phyloP scores from a whole-genome alignment of 2,888 invertebrate genomes.

The Neoaliturus tenellus region DNA sequence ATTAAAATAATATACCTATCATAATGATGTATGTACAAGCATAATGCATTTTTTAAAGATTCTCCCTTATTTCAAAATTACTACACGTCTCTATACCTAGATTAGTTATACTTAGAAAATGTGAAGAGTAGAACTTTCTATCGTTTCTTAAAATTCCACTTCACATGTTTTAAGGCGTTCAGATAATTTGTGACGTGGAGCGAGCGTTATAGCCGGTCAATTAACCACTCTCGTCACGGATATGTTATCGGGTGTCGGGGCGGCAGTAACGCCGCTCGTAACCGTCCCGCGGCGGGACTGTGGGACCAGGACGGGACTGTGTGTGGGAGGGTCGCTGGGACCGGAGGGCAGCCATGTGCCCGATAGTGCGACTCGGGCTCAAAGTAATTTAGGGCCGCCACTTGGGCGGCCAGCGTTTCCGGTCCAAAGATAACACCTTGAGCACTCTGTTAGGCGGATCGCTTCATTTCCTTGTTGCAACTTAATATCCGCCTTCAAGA shows the following conservation, averaged over 20 bases:
- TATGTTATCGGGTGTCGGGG: not conserved
- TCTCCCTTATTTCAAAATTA: no score
- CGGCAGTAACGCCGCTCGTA: not conserved
- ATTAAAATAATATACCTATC: no score
- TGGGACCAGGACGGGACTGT: conserved; percentile 1
- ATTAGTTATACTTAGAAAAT: no score
- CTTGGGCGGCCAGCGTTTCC: conserved; percentile 49
- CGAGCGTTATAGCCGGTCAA: not conserved
- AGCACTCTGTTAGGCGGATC: conserved; percentile 40
- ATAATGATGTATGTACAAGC: no score
- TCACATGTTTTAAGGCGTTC: no score
- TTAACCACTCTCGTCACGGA: not conserved
- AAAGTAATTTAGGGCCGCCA: conserved; percentile 43
- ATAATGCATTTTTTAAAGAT: no score
- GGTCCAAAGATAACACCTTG: conserved; percentile 53
- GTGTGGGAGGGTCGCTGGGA: conserved; percentile 2
- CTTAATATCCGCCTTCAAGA: conserved; percentile 40
- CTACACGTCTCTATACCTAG: no score
- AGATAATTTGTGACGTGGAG: no score
- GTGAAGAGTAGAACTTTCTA: no score
- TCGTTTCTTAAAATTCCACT: no score
- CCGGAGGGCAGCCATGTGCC: conserved; percentile 18
- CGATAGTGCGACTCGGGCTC: conserved; percentile 12
- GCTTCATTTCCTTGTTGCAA: conserved; percentile 49
- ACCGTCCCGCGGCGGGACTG: conserved; percentile 7